Base-by-base conservation (phyloP, 2,888 invertebrate genomes). In the Nomada flava region DNA sequence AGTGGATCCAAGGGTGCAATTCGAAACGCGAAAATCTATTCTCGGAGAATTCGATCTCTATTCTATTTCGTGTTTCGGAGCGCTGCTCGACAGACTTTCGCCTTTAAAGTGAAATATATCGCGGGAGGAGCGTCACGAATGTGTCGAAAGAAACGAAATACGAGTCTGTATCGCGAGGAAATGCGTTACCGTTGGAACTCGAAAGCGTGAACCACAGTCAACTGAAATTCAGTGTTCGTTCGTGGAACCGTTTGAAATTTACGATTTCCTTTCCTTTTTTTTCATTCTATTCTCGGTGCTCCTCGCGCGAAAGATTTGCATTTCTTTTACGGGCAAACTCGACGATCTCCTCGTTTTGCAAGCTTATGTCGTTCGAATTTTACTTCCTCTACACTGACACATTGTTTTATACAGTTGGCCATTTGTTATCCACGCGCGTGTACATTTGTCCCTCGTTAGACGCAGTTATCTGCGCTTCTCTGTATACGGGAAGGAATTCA, bases 191-290 rank as follows among this genome's bases (percentile, higher is more conserved):
- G 18, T 63, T 50, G 59, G 55, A 79, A 79, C 78, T 78, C 70
- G 79, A 79, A 79, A 79, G 77, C 64, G 70, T 79, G 70, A 79
- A 79, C 69, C 69, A 78, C 50, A 64, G 70, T 50, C 79, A 36
- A 78, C 69, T 60, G 69, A 57, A 79, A 79, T 65, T 50, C 69
- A 53, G 29, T 79, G 64, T 26, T 78, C 44, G 26, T 59, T 18
- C 63, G 4, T 13, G 57, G 13, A 18, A 47, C 64, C 44, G 53
- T 67, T 69, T 52, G 50, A 42, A 69, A 77, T 78, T 78, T 79
- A 78, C 79, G 79, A 79, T 78, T 79, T 78, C 65, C 59, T 42
- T 29, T 47, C 20, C 2, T 2, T 20, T 67, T 42, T 23, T 10
- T 29, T 20, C 3, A 3, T 20, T 2, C 53, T 18, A 23, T n/a